Percentiles rank a stretch among this genome's conserved stretches.
These are phyloP conservation scores for Sycophila texana DNA, from an alignment of 2,888 invertebrate species.

Conservation along the genomic window DNA sequence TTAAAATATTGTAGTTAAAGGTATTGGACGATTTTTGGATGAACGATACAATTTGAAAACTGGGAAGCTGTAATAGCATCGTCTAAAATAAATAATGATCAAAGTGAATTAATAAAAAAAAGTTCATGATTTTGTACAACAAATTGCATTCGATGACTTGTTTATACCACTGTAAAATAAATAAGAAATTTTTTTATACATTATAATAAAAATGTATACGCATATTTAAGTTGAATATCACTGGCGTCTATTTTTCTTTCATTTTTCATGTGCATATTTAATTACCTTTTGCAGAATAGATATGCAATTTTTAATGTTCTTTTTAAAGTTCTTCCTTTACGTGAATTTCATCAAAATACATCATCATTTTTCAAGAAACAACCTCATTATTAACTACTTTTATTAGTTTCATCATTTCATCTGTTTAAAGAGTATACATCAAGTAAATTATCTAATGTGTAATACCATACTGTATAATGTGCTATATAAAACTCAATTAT, in stretches of 20 bases:
- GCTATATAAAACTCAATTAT: slow-evolving; percentile 40
- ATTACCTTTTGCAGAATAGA: not conserved
- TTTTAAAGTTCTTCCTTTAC: not conserved
- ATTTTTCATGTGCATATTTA: not conserved
- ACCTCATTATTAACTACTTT: slow-evolving; percentile 4
- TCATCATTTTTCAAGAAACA: not conserved
- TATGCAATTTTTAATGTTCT: slow-evolving; percentile 1
- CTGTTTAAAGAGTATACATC: slow-evolving; percentile 25
- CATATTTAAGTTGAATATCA: slow-evolving; percentile 14
- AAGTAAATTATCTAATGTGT: slow-evolving; percentile 31
- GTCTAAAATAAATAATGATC: too few species aligned
- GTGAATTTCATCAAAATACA: not conserved
- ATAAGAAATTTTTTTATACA: slow-evolving; percentile 13
- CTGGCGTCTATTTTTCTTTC: not conserved
- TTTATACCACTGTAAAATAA: slow-evolving; percentile 18
- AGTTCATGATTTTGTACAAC: not conserved
- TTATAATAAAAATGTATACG: slow-evolving; percentile 10
- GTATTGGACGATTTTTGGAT: not conserved
- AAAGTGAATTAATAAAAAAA: too few species aligned
- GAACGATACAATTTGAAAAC: not conserved
- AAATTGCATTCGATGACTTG: not conserved
- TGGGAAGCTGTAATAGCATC: slow-evolving; percentile 28
- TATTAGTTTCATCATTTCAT: slow-evolving; percentile 15
- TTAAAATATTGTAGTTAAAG: not conserved
- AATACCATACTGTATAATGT: slow-evolving; percentile 39